phyloP scores from a whole-genome alignment of 2,113 vertebrate species.

The Poeciliopsis turrubarensis region DNA sequence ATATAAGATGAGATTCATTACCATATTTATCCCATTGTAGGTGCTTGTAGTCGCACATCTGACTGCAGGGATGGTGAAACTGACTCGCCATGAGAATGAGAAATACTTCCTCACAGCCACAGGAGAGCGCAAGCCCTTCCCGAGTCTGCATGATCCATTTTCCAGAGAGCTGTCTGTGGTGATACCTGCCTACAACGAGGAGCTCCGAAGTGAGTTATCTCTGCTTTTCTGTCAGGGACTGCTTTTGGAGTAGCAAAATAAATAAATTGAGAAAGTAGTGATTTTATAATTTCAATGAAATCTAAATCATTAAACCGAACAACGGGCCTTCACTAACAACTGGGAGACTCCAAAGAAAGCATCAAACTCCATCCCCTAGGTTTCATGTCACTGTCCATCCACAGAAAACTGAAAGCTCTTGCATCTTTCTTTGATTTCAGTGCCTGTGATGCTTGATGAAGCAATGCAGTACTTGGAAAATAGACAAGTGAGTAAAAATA shows the following conservation, averaged over 20 bases:
- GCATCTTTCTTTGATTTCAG: conserved; percentile 72
- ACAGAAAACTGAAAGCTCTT: neutral
- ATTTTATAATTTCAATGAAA: neutral
- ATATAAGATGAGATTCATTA: neutral
- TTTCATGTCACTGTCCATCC: neutral
- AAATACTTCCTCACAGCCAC: conserved; percentile 82
- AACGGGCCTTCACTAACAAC: neutral
- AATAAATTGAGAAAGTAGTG: neutral
- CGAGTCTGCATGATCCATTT: conserved; percentile 85
- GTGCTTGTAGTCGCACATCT: conserved; percentile 82
- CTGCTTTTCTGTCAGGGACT: neutral
- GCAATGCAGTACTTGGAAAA: conserved; percentile 91
- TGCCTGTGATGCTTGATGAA: conserved; percentile 97
- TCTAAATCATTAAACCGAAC: neutral
- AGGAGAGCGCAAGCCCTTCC: conserved; percentile 80
- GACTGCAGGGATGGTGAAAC: conserved; percentile 82
- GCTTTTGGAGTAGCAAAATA: neutral
- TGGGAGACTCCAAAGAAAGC: neutral
- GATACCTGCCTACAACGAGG: conserved; percentile 95
- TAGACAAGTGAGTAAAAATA: conserved; percentile 84
- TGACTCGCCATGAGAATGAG: conserved; percentile 81
- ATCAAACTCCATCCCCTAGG: neutral
- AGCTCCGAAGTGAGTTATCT: conserved; percentile 79
- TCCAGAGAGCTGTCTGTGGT: conserved; percentile 89
- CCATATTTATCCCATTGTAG: conserved; percentile 68